Base-by-base conservation (phyloP, 1,140 invertebrate species). In the Ceratosolen solmsi region DNA sequence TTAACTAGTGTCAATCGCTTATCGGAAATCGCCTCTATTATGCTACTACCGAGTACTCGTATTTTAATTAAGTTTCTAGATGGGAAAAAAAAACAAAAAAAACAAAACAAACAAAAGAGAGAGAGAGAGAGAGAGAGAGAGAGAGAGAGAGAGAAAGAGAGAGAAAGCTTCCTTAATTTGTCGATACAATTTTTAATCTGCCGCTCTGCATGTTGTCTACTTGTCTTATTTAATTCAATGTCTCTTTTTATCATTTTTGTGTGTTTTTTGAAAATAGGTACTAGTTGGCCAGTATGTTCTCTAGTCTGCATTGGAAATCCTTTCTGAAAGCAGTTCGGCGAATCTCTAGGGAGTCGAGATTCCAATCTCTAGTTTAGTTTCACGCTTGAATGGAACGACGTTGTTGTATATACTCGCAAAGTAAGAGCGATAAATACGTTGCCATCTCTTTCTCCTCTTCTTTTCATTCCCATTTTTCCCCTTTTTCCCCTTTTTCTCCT, bases 361-460 rank as follows among this genome's bases (percentile, higher is more conserved):
- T 77, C 68, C 73, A 79, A 84, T 81, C 80, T 84, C 79, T 68
- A 46, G 56, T 73, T 83, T 54, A 80, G 82, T 84, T 81, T 84
- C 74, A 74, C 68, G 83, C 68, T 56, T 46, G 83, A 81, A 84
- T 78, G 70, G 63, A 41, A 51, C 65, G 41, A 77, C 78, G 58
- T 49, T 30, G 78, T 77, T 72, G 78, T 80, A 63, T 76, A 54
- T 46, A 70, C 49, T 65, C 49, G 15, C 46, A 36, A 51, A 75
- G 58, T 77, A 79, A 33, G n/a, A 63, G 68, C 79, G 79, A 84
- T 81, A 84, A 84, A 82, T 78, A 84, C 54, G 46, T 75, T 71
- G 33, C 63, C 73, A 49, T 81, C 54, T 15, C 46, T 76, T 63
- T 70, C 58, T 77, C 51, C 25, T 33, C n/a, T 33, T 70, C 4